Percentiles rank a stretch among this genome's conserved stretches.
Conservation (phyloP, 1,140 invertebrate genomes). For the Hestina assimilis region DNA sequence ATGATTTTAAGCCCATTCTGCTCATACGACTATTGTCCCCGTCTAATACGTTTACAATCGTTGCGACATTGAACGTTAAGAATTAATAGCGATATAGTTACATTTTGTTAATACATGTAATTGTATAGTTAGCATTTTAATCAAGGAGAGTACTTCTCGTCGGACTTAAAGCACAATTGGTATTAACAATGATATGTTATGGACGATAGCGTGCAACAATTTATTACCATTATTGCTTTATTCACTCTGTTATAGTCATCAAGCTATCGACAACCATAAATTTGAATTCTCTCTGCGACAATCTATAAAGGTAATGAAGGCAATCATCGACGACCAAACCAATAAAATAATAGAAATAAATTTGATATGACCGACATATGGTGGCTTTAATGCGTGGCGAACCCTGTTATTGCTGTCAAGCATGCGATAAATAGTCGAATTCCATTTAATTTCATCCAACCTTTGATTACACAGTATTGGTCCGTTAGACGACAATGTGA, state of each 20-base stretch:
- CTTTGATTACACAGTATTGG: slow-evolving; percentile 77
- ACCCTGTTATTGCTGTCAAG: slow-evolving; percentile 77
- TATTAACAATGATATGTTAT: slow-evolving; percentile 38
- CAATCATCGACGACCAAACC: slow-evolving; percentile 67
- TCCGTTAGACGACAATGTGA: slow-evolving; percentile 67
- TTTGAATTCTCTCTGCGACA: slow-evolving; percentile 73
- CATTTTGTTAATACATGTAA: slow-evolving; percentile 3
- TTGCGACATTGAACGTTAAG: slow-evolving; percentile 20
- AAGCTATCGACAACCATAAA: slow-evolving; percentile 72
- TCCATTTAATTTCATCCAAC: slow-evolving; percentile 66
- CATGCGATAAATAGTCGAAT: slow-evolving; percentile 74
- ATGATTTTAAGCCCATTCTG: slow-evolving; percentile 74
- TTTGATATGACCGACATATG: slow-evolving; percentile 78
- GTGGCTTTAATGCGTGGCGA: slow-evolving; percentile 64
- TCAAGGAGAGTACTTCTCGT: slow-evolving; percentile 26
- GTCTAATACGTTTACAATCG: slow-evolving; percentile 60
- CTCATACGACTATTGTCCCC: slow-evolving; percentile 65
- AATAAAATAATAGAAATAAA: slow-evolving; percentile 79
- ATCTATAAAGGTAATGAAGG: slow-evolving; percentile 76
- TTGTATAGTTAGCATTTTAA: slow-evolving; percentile 18
- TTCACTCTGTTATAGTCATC: slow-evolving; percentile 73
- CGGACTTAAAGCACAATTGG: slow-evolving; percentile 30
- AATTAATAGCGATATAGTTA: slow-evolving; percentile 17
- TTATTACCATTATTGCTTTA: slow-evolving; percentile 70
- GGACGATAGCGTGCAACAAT: slow-evolving; percentile 56